These are phyloP conservation scores for Sitobion miscanthi DNA, from an alignment of 1,140 invertebrate species.

Conservation along the genomic window DNA sequence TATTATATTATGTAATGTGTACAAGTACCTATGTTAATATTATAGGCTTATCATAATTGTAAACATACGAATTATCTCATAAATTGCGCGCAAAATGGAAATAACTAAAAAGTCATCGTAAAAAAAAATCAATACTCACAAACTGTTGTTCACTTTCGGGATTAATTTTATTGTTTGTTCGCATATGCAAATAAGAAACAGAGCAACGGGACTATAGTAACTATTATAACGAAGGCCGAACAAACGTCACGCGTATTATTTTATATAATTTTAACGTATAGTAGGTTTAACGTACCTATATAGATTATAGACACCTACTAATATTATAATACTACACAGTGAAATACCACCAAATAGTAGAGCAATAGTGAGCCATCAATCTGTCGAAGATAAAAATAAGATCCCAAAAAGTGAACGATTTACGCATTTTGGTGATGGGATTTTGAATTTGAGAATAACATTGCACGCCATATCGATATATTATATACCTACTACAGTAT, in stretches of 20 bases:
- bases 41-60: not conserved
- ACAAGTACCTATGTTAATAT: not conserved
- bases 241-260: not conserved
- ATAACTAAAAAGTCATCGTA: not conserved
- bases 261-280: not conserved
- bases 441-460: too few species aligned
- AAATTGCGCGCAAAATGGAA: not conserved
- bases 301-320: too few species aligned
- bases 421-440: too few species aligned
- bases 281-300: not conserved
- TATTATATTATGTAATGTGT: not conserved
- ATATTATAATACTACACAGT: too few species aligned
- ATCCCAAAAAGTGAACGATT: too few species aligned
- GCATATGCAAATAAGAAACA: not conserved
- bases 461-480: not conserved
- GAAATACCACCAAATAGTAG: too few species aligned
- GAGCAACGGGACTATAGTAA: not conserved
- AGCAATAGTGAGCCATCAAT: too few species aligned
- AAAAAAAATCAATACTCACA: not conserved
- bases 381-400: too few species aligned
- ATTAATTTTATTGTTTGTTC: slow-evolving; percentile 17
- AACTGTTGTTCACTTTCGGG: not conserved
- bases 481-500: not conserved
- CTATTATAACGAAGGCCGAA: not conserved
- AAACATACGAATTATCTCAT: slow-evolving; percentile 3